Conservation (phyloP, 2,113 vertebrate genomes). For the Nipponia nippon region DNA sequence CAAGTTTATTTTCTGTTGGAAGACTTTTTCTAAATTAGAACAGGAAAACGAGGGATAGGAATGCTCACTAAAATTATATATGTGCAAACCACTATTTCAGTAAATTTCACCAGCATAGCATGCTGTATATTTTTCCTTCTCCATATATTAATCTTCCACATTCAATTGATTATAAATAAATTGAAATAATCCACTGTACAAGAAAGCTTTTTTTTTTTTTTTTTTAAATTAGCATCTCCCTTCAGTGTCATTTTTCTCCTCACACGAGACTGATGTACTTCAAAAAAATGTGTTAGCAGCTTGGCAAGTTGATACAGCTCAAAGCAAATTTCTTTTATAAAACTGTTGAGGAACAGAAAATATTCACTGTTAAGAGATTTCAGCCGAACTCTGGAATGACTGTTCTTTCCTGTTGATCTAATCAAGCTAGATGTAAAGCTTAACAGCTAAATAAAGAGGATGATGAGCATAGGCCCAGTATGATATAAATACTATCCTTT, state of each 20-base stretch:
- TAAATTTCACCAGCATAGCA: background rate
- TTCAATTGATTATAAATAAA: background rate
- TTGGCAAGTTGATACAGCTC: background rate
- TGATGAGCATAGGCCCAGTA: background rate
- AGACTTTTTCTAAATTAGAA: background rate
- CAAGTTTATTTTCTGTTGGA: background rate
- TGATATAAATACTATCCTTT: background rate
- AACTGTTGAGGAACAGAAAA: background rate
- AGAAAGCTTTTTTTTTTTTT: background rate
- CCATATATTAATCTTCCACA: background rate
- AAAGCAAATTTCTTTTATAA: background rate
- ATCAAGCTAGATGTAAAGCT: background rate
- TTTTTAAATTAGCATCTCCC: background rate
- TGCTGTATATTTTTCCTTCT: background rate
- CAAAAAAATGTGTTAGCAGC: background rate
- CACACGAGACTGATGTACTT: background rate
- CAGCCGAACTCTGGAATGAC: background rate
- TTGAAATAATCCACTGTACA: background rate
- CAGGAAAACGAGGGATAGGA: background rate
- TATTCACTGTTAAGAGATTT: background rate
- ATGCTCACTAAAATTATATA: background rate
- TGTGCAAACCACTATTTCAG: background rate
- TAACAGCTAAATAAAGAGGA: background rate
- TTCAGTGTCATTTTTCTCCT: background rate
- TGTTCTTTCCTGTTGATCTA: background rate